A percentile compares a stretch with the other conserved stretches of the same genome.
phyloP scores from a whole-genome alignment of 1,140 invertebrate genomes.

The Brachionus angularis region DNA sequence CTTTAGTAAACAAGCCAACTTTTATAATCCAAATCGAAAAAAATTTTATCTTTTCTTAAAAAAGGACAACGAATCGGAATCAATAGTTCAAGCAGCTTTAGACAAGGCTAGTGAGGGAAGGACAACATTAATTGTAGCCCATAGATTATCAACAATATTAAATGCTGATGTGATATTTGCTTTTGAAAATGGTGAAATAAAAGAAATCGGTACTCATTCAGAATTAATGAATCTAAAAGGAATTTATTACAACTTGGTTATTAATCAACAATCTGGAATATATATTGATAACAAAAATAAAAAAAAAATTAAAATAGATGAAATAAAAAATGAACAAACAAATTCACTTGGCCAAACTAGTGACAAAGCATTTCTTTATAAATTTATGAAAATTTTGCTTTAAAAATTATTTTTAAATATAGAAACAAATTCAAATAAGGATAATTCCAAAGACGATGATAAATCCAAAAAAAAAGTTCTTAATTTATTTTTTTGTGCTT shows the following conservation, averaged over 20 bases:
- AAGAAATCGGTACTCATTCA: conserved; percentile 68
- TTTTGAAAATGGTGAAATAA: conserved; percentile 77
- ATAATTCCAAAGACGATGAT: no score
- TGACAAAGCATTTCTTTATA: neutral
- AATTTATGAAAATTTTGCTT: no score
- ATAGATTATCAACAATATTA: conserved; percentile 77
- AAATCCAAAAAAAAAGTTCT: no score
- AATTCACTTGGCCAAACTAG: neutral
- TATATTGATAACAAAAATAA: neutral
- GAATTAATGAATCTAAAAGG: conserved; percentile 43
- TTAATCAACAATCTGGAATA: conserved; percentile 5
- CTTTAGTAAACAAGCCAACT: no score
- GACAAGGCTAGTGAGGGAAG: conserved; percentile 53
- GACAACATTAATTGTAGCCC: conserved; percentile 57
- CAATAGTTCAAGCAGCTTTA: conserved; percentile 51
- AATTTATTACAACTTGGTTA: conserved; percentile 39
- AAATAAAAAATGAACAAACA: neutral
- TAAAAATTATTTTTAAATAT: no score
- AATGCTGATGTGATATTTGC: conserved; percentile 88
- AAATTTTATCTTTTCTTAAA: neutral
- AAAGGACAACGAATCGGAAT: conserved; percentile 28
- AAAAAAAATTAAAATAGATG: no score
- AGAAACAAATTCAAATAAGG: no score
- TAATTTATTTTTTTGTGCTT: no score
- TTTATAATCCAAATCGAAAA: no score